Base-by-base conservation (phyloP, 2,113 vertebrate genomes). In the Triplophysa tibetana region DNA sequence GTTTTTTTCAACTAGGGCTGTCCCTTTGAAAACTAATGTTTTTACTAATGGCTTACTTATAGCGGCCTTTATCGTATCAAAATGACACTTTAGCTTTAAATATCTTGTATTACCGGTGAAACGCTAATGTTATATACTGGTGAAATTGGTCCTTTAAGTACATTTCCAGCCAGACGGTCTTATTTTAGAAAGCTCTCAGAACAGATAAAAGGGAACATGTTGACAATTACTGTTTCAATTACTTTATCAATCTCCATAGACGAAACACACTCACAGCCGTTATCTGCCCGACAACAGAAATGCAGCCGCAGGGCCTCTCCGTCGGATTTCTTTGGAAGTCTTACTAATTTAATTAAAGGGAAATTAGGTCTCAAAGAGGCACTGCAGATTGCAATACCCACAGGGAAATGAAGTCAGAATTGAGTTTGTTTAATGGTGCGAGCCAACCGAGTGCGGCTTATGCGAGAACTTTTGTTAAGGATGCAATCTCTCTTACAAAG, bases 311-410 rank as follows among this genome's bases (percentile, higher is more conserved):
- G 75, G 82, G n/a, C 24, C 62, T 81, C 68, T 77, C 68, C 43
- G 58, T 21, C 60, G 69, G 75, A 48, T 84, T 67, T 63, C 74
- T 84, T 58, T 74, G 77, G 62, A 84, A 81, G 56, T 74, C 75
- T 77, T 84, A 69, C 77, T 84, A 81, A 78, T 78, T 84, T 84
- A 77, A 81, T 84, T 84, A 84, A 81, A 84, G 66, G 75, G 54
- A 84, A 84, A 84, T 84, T 65, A 84, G 58, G 75, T 73, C 82
- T 84, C 82, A 83, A 78, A 79, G 81, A 67, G 70, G 64, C 43
- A 26, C 56, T 54, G 62, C 24, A 62, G 74, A 78, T 67, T 80
- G 33, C 54, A 78, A 60, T 70, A 65, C 82, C 79, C 62, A 63
- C 56, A 72, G 75, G 75, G 69, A 84, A 78, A 75, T 84, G 26